Evolutionary conservation across 2,113 vertebrate genomes (phyloP), one percentile per base, ranked within the genome.

Genomic region (Haemorhous mexicanus): DNA sequence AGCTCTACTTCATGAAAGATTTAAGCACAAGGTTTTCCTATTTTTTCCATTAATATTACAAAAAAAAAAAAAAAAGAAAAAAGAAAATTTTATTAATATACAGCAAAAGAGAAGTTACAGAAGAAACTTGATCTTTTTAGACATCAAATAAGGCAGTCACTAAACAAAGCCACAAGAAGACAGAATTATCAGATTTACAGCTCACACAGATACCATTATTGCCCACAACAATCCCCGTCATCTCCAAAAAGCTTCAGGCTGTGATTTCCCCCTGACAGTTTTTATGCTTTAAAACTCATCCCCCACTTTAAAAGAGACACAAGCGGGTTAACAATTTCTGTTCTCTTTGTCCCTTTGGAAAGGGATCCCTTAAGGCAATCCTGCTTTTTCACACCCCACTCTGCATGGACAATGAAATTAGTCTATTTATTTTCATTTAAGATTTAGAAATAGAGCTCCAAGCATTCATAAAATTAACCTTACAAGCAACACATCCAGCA

Each of bases 341-440:
- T 63, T 76, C 66, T 52, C 63, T 73, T 55, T 62, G 23, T 52
- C 32, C 14, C 35, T 84, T 62, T 55, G 30, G 27, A 91, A 91
- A 83, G 15, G 2, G 16, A 82, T 58, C 10, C 35, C 81, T 88
- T 70, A 83, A 73, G 85, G 44, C 50, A 85, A 43, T 24, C 30
- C 43, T 94, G 37, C 46, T 77, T 93, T 73, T 93, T 87, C 59
- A 83, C 12, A 50, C 46, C 26, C 33, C 55, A 70, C 19, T 74
- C 46, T 43, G 33, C 27, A 85, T 0, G 4, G 27, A 37, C 59
- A 93, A 80, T 63, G 5, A 90, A 93, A 94, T 91, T 39, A 80
- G 30, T 23, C 80, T 77, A 49, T 89, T 62, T 75, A 75, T 96
- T 87, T 92, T 68, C 61, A 95, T 87, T 87, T 91, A 91, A 56